Conservation (phyloP, 92 coral and sea anemone genomes). For the Parazoanthus swiftii region DNA sequence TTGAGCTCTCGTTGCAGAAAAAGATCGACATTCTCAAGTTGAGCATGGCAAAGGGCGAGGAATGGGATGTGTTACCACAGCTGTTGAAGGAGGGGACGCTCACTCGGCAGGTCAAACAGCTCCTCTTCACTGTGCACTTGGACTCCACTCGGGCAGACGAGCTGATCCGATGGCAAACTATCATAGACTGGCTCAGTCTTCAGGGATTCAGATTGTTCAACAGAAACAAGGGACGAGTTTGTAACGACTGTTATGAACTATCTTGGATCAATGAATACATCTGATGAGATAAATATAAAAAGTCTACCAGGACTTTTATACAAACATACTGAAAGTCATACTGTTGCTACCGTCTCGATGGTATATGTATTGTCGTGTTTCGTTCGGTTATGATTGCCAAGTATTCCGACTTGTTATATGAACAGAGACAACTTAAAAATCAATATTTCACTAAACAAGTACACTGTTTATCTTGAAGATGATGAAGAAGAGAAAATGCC, state of each 20-base stretch:
- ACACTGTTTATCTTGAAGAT: no score
- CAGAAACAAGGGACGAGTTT: conserved; percentile 32
- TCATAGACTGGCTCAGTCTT: conserved; percentile 27
- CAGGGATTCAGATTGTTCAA: conserved; percentile 39
- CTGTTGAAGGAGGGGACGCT: conserved; percentile 35
- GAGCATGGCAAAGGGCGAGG: conserved; percentile 19
- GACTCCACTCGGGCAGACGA: conserved; percentile 16
- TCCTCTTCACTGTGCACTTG: conserved; percentile 13
- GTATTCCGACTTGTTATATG: no score
- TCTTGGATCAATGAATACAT: conserved; percentile 35
- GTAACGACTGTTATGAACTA: conserved; percentile 31
- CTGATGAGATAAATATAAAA: not conserved
- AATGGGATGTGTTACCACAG: conserved; percentile 29
- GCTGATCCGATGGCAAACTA: conserved; percentile 18
- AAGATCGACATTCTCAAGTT: conserved; percentile 41
- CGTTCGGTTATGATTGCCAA: no score
- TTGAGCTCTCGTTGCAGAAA: conserved; percentile 4
- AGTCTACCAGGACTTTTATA: no score
- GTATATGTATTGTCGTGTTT: no score
- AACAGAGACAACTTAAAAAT: no score
- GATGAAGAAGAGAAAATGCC: no score
- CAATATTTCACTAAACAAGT: no score
- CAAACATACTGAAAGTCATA: no score
- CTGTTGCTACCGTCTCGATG: no score
- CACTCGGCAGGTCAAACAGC: conserved; percentile 31